Base-by-base conservation (phyloP, 2,888 invertebrate species). In the Drosophila tripunctata region DNA sequence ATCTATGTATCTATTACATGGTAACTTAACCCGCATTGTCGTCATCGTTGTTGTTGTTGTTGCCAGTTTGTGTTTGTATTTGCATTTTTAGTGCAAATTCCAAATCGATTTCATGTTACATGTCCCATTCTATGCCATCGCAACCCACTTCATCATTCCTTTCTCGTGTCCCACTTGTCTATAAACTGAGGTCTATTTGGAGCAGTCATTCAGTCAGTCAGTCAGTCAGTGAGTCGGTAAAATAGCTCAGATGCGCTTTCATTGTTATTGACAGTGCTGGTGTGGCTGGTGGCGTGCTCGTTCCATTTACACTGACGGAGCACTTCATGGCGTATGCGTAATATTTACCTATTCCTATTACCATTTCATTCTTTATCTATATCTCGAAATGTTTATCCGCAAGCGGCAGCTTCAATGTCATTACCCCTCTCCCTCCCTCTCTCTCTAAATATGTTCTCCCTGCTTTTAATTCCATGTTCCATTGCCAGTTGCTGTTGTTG, bases 41-140 rank as follows among this genome's bases (percentile, higher is more conserved):
- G 45, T 48, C 27, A 15, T 17, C 22, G 45, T 41, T 40, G 12
- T 44, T 38, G 8, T 27, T 33, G 45, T 41, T 40, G 15, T 44
- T 41, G 36, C 27, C 21, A 24, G 45, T 65, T 70, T 43, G 45
- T 47, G 2, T 24, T 41, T 44, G 51, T 35, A 78, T 79, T 79
- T 82, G 71, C 79, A 80, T 82, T 79, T 79, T 71, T 74, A 65
- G 50, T 74, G 61, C 66, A 82, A 75, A 63, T 66, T 70, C 44
- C 31, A 76, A 82, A 79, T 83, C 75, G 77, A 83, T 77, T 70
- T 56, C 55, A 64, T 60, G 48, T 55, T 67, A 58, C 12, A 17
- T 27, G 8, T 10, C 10, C 27, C 27, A n/a, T n/a, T n/a, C n/a
- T n/a, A n/a, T 27, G 6, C 10, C 27, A 27, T 0, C 8, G 27